Evolutionary conservation across 2,888 invertebrate species (phyloP).

Genomic region (Perizoma flavofasciatum): DNA sequence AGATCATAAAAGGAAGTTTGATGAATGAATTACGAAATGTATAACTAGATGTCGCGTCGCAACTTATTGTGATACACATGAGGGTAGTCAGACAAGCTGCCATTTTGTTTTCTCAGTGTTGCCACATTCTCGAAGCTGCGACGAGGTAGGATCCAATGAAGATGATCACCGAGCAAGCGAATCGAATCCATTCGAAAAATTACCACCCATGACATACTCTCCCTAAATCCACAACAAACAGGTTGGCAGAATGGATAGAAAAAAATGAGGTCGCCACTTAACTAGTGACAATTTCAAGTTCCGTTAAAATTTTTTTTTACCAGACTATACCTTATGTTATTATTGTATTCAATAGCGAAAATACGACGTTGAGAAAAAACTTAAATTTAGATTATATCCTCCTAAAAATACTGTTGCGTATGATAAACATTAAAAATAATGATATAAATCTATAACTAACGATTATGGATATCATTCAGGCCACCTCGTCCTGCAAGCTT

Average conservation of each 20-base stretch:
- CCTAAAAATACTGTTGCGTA: slow-evolving; percentile 82
- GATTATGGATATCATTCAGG: slow-evolving; percentile 55
- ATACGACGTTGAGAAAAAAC: slow-evolving; percentile 60
- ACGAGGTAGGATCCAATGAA: slow-evolving; percentile 20
- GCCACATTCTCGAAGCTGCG: slow-evolving; percentile 14
- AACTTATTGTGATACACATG: slow-evolving; percentile 8
- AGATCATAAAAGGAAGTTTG: slow-evolving; percentile 61
- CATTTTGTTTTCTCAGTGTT: slow-evolving; percentile 18
- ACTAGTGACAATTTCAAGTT: too few relatives aligned
- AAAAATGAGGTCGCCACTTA: slow-evolving; percentile 3
- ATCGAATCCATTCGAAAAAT: slow-evolving; percentile 43
- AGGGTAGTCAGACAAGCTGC: slow-evolving; percentile 21
- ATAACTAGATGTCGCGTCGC: slow-evolving; percentile 51
- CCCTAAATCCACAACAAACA: slow-evolving; percentile 41
- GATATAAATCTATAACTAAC: slow-evolving; percentile 78
- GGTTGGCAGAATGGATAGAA: slow-evolving; percentile 53
- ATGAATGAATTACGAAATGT: slow-evolving; percentile 45
- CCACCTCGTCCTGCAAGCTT: slow-evolving; percentile 46
- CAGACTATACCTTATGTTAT: too few relatives aligned
- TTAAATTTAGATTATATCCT: slow-evolving; percentile 76
- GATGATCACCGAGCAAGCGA: slow-evolving; percentile 42
- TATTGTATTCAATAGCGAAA: slow-evolving; percentile 56
- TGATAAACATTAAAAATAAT: slow-evolving; percentile 80
- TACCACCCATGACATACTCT: slow-evolving; percentile 47
- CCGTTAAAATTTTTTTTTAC: too few relatives aligned